Evolutionary conservation across 2,888 invertebrate genomes (phyloP), one percentile per base, ranked within the genome.

Genomic region (Diarsia mendica): DNA sequence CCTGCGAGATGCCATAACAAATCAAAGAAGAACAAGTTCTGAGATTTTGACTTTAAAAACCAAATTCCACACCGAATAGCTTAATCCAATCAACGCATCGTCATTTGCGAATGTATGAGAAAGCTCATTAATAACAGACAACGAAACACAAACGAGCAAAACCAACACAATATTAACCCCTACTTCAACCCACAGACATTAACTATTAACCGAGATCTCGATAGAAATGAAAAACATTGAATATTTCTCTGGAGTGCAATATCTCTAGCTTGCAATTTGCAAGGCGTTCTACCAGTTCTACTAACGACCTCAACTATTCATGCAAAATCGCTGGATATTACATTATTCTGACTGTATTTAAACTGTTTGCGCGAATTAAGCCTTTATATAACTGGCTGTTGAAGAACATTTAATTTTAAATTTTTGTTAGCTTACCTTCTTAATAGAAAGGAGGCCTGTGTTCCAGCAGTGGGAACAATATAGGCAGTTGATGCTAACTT

Each of bases 241-340:
- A 55, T 44, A 70, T 60, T 60, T 61, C 53, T 74, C 76, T 8
- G 8, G 60, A 70, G 46, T 67, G 67, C 60, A 75, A 66, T 74
- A 65, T 67, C 55, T 51, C 49, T 64, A 15, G 18, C 3, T 67
- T 79, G 51, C 74, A 74, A 79, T 82, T 71, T 82, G 44, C 67
- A 68, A 79, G 39, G 49, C 65, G 39, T 23, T 61, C n/a, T 13
- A 13, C 63, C 71, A 79, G 55, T 23, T 65, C 15, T 10, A 9
- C 63, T 74, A 82, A 79, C 81, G 70, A 82, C 44, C 13, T 79
- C 4, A 82, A 79, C 79, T 74, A 79, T 79, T 82, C 61, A 79
- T 75, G 67, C 71, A 61, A 44, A 75, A 67, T 55, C 51, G 51
- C 46, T 53, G 10, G 51, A 68, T 58, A 28, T 58, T 51, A 67